phyloP scores from a whole-genome alignment of 2,888 invertebrate genomes.

The Coleophora deauratella region DNA sequence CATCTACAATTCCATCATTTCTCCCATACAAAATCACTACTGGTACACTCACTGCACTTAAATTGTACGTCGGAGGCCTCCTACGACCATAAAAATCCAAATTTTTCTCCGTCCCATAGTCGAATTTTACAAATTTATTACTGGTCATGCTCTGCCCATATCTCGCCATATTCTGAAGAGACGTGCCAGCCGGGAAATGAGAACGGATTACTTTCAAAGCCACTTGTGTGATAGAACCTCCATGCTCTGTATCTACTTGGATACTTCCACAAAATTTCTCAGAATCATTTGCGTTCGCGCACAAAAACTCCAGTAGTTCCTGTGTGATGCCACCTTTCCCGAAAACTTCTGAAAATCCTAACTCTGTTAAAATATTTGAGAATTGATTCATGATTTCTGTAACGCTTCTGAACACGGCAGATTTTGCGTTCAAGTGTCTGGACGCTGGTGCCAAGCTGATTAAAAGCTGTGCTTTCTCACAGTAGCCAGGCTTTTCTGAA shows the following conservation, averaged over 20 bases:
- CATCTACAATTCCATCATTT: constrained; percentile 75
- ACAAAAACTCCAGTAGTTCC: too few species aligned
- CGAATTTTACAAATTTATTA: constrained; percentile 38
- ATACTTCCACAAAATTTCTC: too few species aligned
- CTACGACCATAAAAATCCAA: constrained; percentile 33
- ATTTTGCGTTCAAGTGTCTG: constrained; percentile 55
- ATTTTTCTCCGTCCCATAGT: constrained; percentile 41
- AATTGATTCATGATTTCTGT: too few species aligned
- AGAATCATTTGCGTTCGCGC: too few species aligned
- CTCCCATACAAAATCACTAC: constrained; percentile 40
- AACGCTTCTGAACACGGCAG: constrained; percentile 20
- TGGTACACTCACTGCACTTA: constrained; percentile 37
- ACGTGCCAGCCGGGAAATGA: constrained; percentile 47
- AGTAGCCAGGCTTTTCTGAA: constrained; percentile 76
- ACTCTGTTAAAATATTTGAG: background rate
- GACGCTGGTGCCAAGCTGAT: constrained; percentile 78
- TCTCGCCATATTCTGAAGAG: constrained; percentile 38
- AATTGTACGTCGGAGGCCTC: constrained; percentile 37
- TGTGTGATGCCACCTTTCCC: too few species aligned
- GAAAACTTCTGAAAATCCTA: background rate
- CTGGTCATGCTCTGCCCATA: constrained; percentile 42
- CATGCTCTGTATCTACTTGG: too few species aligned
- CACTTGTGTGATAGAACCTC: too few species aligned
- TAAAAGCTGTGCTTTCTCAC: constrained; percentile 74
- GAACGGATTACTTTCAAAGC: too few species aligned